These are phyloP conservation scores for Noturus placidus DNA, from an alignment of 2,113 vertebrate species.

Conservation along the genomic window DNA sequence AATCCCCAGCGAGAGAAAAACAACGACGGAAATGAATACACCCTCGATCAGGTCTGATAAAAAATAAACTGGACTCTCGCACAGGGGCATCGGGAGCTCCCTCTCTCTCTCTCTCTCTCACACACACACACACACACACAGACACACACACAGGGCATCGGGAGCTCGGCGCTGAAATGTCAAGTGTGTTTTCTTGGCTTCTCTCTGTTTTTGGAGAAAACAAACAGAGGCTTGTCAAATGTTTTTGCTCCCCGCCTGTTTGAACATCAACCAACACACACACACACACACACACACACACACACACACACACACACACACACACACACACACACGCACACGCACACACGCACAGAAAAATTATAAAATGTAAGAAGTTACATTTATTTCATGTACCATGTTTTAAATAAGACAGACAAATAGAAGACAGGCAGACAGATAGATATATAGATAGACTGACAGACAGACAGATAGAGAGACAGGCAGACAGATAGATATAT, in stretches of 20 bases:
- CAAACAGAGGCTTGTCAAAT: constrained; percentile 15
- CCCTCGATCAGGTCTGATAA: constrained; percentile 14
- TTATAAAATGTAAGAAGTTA: neutral
- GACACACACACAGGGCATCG: neutral
- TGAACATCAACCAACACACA: constrained; percentile 14
- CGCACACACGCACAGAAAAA: neutral
- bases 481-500: neutral
- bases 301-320: neutral
- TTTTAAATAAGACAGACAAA: neutral
- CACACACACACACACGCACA: neutral
- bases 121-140: constrained; percentile 12
- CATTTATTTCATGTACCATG: neutral
- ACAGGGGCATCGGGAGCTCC: neutral
- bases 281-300: constrained; percentile 19
- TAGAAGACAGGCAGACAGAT: neutral
- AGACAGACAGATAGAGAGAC: neutral
- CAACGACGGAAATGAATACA: constrained; percentile 13
- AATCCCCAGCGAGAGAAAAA: constrained; percentile 21
- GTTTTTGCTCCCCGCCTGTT: constrained; percentile 13
- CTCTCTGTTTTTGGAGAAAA: constrained; percentile 34
- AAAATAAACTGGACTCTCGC: constrained; percentile 18
- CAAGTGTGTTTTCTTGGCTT: constrained; percentile 49
- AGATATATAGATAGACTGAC: neutral
- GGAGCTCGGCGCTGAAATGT: constrained; percentile 28
- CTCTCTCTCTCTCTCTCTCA: neutral